Base-by-base conservation (phyloP, 2,888 invertebrate species). In the Meta bourneti region DNA sequence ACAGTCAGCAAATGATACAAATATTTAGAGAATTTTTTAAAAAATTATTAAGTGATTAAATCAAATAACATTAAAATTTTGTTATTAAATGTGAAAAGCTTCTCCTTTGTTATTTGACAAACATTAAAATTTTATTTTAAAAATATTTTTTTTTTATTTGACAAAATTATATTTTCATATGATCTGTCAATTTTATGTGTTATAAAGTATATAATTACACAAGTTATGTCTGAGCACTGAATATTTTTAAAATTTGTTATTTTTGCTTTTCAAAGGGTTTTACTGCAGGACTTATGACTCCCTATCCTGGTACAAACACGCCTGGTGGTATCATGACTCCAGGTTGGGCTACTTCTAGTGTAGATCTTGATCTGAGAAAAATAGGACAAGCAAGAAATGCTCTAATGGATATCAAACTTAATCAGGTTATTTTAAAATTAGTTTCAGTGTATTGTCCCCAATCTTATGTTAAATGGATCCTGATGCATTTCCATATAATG, bases 341-440 rank as follows among this genome's bases (percentile, higher is more conserved):
- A 16, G 98, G 98, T 1, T 97, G 97, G 20, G 96, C 97, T 92
- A 98, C 98, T 49, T 96, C 95, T 0, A 95, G 95, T 52, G 96
- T 97, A 83, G 99, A 99, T 95, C 96, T 99, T 95, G 99, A 99
- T 96, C 96, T 99, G 94, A 96, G 99, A 92, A 99, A 99, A 96
- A 99, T 99, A 94, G 99, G 99, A 6, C 99, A 99, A 96, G 99
- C 99, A 0, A 96, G 99, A 94, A 99, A 99, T 95, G 99, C 99
- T 5, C 96, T 99, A 5, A 99, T 99, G 99, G 99, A 99, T 94
- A 99, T 99, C 0, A 99, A 99, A 95, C 95, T 99, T 54, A 99
- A 98, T 0, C 99, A 99, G 96, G 96, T 95, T 93, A 6, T 48
- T 84, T 16, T 34, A 75, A 34, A 20, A 75, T 48, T 71, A 9